Evolutionary conservation across 2,797 vertebrate genomes (phyloP).

Genomic region (Centropyge bicolor): DNA sequence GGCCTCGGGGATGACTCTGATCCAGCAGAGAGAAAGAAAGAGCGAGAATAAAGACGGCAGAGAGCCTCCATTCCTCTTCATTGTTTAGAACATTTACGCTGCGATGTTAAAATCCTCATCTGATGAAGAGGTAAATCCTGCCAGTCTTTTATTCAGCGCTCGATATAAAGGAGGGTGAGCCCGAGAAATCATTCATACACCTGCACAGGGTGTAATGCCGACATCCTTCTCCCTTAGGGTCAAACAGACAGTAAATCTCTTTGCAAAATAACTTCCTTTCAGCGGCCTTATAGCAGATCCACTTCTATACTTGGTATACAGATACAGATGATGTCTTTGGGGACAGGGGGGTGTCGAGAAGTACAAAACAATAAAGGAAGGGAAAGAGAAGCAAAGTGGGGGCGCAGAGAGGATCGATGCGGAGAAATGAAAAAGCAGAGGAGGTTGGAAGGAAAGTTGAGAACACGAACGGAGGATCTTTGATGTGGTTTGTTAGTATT

Average conservation of each 20-base stretch:
- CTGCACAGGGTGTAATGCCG: slow-evolving; percentile 54
- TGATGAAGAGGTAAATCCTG: slow-evolving; percentile 70
- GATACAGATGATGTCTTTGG: slow-evolving; percentile 29
- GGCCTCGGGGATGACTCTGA: slow-evolving; percentile 73
- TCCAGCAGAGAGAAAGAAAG: slow-evolving; percentile 58
- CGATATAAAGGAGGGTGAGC: slow-evolving; percentile 55
- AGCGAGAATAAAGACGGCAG: slow-evolving; percentile 47
- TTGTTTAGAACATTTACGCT: slow-evolving; percentile 63
- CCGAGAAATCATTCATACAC: slow-evolving; percentile 61
- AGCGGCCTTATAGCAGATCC: slow-evolving; percentile 38
- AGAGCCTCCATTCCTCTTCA: slow-evolving; percentile 59
- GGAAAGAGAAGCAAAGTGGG: slow-evolving; percentile 30
- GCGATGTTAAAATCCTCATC: slow-evolving; percentile 59
- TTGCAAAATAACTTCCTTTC: slow-evolving; percentile 62
- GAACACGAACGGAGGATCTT: slow-evolving; percentile 34
- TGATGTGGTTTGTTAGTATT: slow-evolving; percentile 34
- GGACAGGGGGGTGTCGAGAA: slow-evolving; percentile 22
- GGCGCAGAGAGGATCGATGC: slow-evolving; percentile 24
- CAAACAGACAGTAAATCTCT: slow-evolving; percentile 66
- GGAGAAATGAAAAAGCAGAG: slow-evolving; percentile 43
- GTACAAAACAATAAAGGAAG: slow-evolving; percentile 34
- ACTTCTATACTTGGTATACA: slow-evolving; percentile 29
- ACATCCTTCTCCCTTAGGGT: slow-evolving; percentile 61
- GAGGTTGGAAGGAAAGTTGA: slow-evolving; percentile 45
- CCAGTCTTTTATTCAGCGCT: slow-evolving; percentile 46